These are phyloP conservation scores for Chaetophractus vellerosus DNA, from an alignment of 2,797 vertebrate species.

Conservation along the genomic window DNA sequence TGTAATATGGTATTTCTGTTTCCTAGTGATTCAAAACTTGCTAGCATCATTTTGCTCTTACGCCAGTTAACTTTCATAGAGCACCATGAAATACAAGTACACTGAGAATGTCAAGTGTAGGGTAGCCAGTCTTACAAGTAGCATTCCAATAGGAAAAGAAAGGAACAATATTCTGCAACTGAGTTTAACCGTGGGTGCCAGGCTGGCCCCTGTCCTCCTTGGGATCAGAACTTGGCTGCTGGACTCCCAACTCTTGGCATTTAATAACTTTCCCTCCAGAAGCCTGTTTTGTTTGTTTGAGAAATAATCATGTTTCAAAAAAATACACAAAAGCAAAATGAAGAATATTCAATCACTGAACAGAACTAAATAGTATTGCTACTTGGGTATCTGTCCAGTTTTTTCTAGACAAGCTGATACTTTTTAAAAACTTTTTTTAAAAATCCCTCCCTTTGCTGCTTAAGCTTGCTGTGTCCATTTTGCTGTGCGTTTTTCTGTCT, in stretches of 20 bases:
- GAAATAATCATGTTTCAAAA: not conserved
- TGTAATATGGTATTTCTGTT: not conserved
- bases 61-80: not conserved
- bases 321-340: conserved; percentile 39
- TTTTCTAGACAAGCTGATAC: not conserved
- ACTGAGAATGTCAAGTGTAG: not conserved
- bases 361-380: not conserved
- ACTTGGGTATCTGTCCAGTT: not conserved
- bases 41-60: not conserved
- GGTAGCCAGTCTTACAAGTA: not conserved
- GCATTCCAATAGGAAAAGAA: not conserved
- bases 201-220: no score
- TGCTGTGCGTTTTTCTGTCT: no score
- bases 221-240: no score
- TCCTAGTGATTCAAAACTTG: not conserved
- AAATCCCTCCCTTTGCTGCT: no score
- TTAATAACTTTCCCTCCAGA: not conserved
- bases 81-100: not conserved
- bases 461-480: no score
- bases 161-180: accelerated
- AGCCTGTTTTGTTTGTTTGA: not conserved
- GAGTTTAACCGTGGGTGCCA: accelerated
- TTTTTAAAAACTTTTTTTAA: not conserved
- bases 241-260: not conserved
- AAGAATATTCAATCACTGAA: conserved; percentile 39